Conservation (phyloP, 2,888 invertebrate species). For the Epirrita christyi region DNA sequence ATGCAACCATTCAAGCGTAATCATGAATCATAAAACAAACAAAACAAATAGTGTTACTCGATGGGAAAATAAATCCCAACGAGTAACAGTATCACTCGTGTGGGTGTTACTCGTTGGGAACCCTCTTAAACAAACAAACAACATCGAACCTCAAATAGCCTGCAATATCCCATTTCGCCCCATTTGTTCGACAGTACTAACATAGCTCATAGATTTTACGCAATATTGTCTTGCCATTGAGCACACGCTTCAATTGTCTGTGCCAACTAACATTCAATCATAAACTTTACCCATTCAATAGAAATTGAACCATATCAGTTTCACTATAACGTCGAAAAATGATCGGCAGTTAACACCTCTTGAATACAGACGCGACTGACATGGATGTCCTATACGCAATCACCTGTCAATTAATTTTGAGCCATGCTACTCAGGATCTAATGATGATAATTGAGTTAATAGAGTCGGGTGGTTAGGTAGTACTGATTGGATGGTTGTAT, state of each 20-base stretch:
- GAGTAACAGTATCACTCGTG: no score
- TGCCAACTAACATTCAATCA: slow-evolving; percentile 40
- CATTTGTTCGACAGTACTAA: slow-evolving; percentile 27
- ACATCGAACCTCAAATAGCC: neutral
- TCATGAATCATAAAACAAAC: no score
- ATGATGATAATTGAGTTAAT: slow-evolving; percentile 50
- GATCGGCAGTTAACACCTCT: slow-evolving; percentile 40
- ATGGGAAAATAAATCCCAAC: no score
- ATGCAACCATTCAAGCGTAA: no score
- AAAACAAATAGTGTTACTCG: no score
- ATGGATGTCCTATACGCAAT: slow-evolving; percentile 48
- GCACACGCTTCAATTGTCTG: slow-evolving; percentile 60
- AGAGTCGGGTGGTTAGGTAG: slow-evolving; percentile 30
- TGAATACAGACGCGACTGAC: slow-evolving; percentile 57
- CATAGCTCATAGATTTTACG: slow-evolving; percentile 54
- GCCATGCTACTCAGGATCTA: slow-evolving; percentile 40
- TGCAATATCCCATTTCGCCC: slow-evolving; percentile 20
- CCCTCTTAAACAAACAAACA: neutral
- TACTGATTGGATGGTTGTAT: slow-evolving; percentile 52
- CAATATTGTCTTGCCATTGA: slow-evolving; percentile 59
- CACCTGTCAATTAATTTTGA: slow-evolving; percentile 47
- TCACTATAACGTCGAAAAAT: slow-evolving; percentile 13
- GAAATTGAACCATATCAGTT: slow-evolving; percentile 23
- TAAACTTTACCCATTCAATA: slow-evolving; percentile 39
- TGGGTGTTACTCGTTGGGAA: no score